Evolutionary conservation across 1,140 invertebrate species (phyloP).

Genomic region (Drosophila sucinea): DNA sequence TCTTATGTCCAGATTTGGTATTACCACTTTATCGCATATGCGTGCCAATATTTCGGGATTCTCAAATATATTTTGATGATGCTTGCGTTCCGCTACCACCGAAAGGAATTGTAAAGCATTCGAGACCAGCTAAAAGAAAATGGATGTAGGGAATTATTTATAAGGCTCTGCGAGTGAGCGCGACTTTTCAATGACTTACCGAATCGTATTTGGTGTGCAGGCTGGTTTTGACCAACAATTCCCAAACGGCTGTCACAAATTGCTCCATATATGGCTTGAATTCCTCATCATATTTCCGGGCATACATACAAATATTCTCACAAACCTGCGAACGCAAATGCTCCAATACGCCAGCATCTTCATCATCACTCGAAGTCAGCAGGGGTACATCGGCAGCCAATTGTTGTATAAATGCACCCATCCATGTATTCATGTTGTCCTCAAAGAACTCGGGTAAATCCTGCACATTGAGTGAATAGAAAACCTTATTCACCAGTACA

Average conservation of each 20-base stretch:
- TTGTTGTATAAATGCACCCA: slow-evolving; percentile 93
- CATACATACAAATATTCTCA: slow-evolving; percentile 97
- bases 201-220: slow-evolving; percentile 95
- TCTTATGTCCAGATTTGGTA: slow-evolving; percentile 98
- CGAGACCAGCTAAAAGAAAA: slow-evolving; percentile 90
- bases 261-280: slow-evolving; percentile 93
- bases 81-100: slow-evolving; percentile 94
- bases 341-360: slow-evolving; percentile 95
- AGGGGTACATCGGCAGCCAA: slow-evolving; percentile 90
- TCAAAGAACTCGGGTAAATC: slow-evolving; percentile 99
- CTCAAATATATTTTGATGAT: slow-evolving; percentile 95
- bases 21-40: slow-evolving; percentile 98
- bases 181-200: slow-evolving; percentile 84
- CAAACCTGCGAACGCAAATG: slow-evolving; percentile 97
- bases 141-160: not conserved
- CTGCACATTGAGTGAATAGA: slow-evolving; percentile 98
- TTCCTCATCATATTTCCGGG: slow-evolving; percentile 99
- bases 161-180: not conserved
- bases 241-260: slow-evolving; percentile 97
- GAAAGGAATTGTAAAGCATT: slow-evolving; percentile 98
- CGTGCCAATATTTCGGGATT: slow-evolving; percentile 92
- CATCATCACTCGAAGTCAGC: slow-evolving; percentile 90
- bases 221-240: slow-evolving; percentile 92
- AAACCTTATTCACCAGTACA: slow-evolving; percentile 96
- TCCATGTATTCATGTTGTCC: slow-evolving; percentile 98